Percentiles rank a stretch among this genome's conserved stretches.
Evolutionary conservation across 2,888 invertebrate genomes (phyloP).

Genomic region (Andrena trimmerana): DNA sequence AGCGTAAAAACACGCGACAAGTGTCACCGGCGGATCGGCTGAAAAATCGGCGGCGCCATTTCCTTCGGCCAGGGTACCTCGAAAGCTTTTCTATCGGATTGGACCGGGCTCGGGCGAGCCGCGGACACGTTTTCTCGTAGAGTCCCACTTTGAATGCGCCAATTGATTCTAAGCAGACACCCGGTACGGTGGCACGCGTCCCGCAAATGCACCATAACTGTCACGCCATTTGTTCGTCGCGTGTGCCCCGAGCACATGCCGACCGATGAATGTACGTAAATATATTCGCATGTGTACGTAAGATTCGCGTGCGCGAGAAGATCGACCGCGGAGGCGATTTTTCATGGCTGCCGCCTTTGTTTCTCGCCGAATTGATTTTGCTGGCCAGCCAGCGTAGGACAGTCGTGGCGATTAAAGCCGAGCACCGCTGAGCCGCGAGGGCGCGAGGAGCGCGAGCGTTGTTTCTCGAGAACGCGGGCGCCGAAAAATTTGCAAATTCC

Average conservation of each 20-base stretch:
- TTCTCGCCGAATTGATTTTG: conserved; percentile 75
- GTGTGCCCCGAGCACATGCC: conserved; percentile 51
- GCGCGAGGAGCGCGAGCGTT: neutral
- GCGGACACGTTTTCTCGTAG: neutral
- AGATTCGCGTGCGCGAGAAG: conserved; percentile 61
- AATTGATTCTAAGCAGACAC: conserved; percentile 67
- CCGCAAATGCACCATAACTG: conserved; percentile 70
- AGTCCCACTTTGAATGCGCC: conserved; percentile 38
- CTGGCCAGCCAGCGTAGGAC: conserved; percentile 42
- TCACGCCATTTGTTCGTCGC: conserved; percentile 71
- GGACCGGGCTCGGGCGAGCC: conserved; percentile 15
- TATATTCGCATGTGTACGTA: conserved; percentile 27
- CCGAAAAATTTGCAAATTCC: conserved; percentile 79
- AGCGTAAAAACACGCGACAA: conserved; percentile 8
- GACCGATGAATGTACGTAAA: conserved; percentile 38
- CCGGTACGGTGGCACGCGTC: conserved; percentile 70
- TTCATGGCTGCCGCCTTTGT: conserved; percentile 67
- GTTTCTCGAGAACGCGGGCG: conserved; percentile 28
- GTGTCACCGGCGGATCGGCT: neutral
- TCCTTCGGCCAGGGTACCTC: neutral
- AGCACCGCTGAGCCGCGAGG: neutral
- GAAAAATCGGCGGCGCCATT: neutral
- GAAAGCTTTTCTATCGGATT: neutral
- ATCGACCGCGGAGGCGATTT: conserved; percentile 65
- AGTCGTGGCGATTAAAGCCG: conserved; percentile 39